Evolutionary conservation across 1,140 invertebrate species (phyloP).

Genomic region (Scylla paramamosain): DNA sequence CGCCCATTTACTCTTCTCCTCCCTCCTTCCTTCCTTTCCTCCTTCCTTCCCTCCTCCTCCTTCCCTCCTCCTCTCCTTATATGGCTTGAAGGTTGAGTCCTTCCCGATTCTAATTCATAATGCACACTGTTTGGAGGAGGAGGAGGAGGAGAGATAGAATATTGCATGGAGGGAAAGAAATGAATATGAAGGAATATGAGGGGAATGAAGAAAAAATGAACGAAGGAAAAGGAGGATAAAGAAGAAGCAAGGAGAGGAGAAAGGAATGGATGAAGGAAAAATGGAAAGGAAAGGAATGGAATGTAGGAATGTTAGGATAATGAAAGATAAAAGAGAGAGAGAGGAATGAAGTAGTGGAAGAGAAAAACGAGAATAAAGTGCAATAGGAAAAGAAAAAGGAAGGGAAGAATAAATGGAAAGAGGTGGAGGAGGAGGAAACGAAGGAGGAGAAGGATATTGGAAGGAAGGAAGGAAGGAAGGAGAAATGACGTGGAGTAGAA

Average conservation of each 20-base stretch:
- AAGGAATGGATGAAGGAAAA: too few species aligned
- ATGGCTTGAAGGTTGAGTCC: background rate
- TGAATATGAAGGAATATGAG: too few species aligned
- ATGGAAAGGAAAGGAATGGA: too few species aligned
- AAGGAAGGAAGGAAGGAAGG: background rate
- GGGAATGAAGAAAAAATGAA: too few species aligned
- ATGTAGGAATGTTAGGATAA: too few species aligned
- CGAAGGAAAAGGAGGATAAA: too few species aligned
- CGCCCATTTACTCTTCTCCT: background rate
- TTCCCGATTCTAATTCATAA: background rate
- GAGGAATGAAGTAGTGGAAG: background rate
- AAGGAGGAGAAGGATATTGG: background rate
- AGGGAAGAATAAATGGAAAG: too few species aligned
- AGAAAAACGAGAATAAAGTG: background rate
- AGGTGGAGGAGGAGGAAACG: background rate
- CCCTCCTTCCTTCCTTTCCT: background rate
- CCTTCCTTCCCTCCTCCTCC: too few species aligned
- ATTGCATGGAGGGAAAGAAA: too few species aligned
- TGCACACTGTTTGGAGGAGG: background rate
- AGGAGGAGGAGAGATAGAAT: background rate
- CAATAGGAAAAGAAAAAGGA: background rate
- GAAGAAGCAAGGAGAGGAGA: too few species aligned
- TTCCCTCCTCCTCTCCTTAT: background rate
- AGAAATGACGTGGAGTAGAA: background rate
- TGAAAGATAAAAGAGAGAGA: too few species aligned